Conservation (phyloP, 2,113 vertebrate species). For the Martes martes region DNA sequence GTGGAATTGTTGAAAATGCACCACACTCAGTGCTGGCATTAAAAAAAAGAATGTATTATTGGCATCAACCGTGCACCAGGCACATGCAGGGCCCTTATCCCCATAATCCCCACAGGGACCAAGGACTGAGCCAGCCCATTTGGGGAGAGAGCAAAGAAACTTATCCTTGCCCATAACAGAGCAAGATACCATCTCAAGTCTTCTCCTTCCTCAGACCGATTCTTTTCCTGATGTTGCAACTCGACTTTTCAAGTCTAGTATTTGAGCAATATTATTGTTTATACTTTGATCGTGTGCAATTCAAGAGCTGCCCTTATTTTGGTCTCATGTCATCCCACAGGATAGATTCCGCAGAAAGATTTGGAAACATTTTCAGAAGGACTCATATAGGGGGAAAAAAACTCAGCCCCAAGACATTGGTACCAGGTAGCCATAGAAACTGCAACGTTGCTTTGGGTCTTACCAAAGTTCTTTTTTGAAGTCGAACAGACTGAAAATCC, state of each 20-base stretch:
- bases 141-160: background rate
- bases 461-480: conserved; percentile 14
- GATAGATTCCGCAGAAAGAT: background rate
- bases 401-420: background rate
- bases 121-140: background rate
- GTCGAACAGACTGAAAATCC: conserved; percentile 3
- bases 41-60: background rate
- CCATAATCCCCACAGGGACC: background rate
- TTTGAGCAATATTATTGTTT: background rate
- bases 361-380: conserved; percentile 30
- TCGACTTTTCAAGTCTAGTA: background rate
- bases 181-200: rapidly evolving
- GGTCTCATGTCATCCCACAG: background rate
- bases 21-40: background rate
- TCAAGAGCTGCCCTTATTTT: background rate
- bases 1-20: background rate
- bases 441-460: background rate
- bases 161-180: rapidly evolving
- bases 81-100: background rate
- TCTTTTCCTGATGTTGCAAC: background rate
- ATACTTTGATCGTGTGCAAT: background rate
- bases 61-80: background rate
- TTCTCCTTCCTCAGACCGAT: background rate
- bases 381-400: conserved; percentile 22
- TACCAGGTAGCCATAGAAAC: conserved; percentile 23